Evolutionary conservation across 2,888 invertebrate species (phyloP), one percentile per base, ranked within the genome.

Genomic region (Hirtodrosophila duncani): DNA sequence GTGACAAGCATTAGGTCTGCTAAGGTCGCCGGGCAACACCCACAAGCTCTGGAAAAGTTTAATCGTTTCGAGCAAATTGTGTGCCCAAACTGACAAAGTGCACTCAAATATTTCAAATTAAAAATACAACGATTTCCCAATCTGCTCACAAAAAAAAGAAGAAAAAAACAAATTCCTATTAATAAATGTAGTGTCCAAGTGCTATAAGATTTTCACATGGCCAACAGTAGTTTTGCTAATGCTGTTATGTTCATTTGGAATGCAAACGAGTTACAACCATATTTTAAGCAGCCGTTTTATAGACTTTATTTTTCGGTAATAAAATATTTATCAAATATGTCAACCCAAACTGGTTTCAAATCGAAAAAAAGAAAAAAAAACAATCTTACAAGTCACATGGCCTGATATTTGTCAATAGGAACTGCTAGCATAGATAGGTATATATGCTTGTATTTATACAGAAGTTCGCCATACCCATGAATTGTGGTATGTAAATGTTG

Each of bases 31-130:
- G 7, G 13, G 13, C 7, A 6, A 9, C 43, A 24, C 30, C 38
- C 1, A 18, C 17, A 8, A 4, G n/a, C 23, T n/a, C 9, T 48
- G 56, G 56, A 58, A 56, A 48, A 56, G 48, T 56, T 44, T 43
- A 18, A 10, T 23, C 4, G 27, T 69, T 79, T 61, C 71, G 55
- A 61, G n/a, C 50, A 79, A 79, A 52, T 30, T 49, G 44, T 67
- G 67, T 70, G 70, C 29, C 29, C 13, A 20, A 56, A 68, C 39
- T 72, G 21, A 36, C 18, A 45, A 43, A 63, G 24, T 29, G 36
- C 34, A 43, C 62, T 50, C 72, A 58, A 70, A 79, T 75, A 58
- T 63, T 56, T 63, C 8, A 18, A 3, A 38, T 9, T n/a, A n/a
- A n/a, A 30, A 13, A 21, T 2, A 18, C 20, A 33, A 39, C n/a